Evolutionary conservation across 2,888 invertebrate species (phyloP).

Genomic region (Ichneumon xanthorius): DNA sequence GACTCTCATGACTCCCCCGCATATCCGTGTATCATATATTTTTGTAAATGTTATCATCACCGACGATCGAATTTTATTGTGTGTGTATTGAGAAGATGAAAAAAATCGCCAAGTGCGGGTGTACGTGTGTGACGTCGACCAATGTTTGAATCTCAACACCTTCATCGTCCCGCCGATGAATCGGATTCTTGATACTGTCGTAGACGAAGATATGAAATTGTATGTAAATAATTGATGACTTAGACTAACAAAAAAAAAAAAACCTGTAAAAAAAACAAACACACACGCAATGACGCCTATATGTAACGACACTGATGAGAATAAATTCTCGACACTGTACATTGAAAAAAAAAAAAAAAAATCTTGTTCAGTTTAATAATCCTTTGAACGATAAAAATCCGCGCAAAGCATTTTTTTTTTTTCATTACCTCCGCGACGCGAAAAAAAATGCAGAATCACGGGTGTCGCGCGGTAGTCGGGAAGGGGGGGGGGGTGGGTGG

Average conservation of each 20-base stretch:
- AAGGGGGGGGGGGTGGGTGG: not conserved
- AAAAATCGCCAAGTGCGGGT: slow-evolving; percentile 25
- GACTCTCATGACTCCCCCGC: slow-evolving; percentile 56
- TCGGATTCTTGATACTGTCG: slow-evolving; percentile 66
- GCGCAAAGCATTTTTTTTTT: not conserved
- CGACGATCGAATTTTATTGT: slow-evolving; percentile 20
- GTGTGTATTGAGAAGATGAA: not conserved
- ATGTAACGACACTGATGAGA: slow-evolving; percentile 73
- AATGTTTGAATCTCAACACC: slow-evolving; percentile 38
- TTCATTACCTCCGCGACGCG: not conserved
- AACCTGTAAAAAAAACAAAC: slow-evolving; percentile 64
- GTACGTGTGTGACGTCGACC: slow-evolving; percentile 27
- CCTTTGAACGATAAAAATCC: slow-evolving; percentile 7
- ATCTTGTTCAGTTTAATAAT: slow-evolving; percentile 36
- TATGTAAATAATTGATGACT: slow-evolving; percentile 76
- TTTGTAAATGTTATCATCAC: slow-evolving; percentile 76
- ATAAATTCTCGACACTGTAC: slow-evolving; percentile 79
- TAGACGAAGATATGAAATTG: slow-evolving; percentile 48
- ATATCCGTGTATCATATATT: slow-evolving; percentile 77
- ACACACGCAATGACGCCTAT: slow-evolving; percentile 67
- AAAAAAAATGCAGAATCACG: slow-evolving; percentile 54
- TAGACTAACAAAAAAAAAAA: slow-evolving; percentile 46
- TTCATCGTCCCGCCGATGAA: slow-evolving; percentile 59
- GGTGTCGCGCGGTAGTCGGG: not conserved
- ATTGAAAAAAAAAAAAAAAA: slow-evolving; percentile 66